phyloP scores from a whole-genome alignment of 2,113 vertebrate genomes.

The Sterna hirundo region DNA sequence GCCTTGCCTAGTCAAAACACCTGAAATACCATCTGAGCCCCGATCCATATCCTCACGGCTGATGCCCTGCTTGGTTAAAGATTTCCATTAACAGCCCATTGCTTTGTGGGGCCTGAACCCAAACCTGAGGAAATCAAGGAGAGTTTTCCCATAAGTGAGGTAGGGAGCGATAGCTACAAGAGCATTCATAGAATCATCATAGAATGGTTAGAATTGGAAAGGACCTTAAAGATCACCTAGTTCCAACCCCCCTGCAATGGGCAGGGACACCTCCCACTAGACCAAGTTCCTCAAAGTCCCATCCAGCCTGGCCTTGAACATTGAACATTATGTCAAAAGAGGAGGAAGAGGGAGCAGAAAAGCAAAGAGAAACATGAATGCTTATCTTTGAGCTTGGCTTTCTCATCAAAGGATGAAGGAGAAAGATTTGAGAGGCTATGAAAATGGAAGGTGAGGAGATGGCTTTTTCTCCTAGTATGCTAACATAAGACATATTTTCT shows the following conservation, averaged over 20 bases:
- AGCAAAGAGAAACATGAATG: neutral
- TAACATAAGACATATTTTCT: neutral
- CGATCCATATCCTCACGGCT: fast-evolving
- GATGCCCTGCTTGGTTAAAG: neutral
- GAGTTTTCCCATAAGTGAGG: neutral
- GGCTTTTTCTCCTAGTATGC: neutral
- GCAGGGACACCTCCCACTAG: neutral
- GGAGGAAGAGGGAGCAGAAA: neutral
- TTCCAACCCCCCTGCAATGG: neutral
- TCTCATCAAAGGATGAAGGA: neutral
- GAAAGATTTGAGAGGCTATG: neutral
- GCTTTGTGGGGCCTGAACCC: neutral
- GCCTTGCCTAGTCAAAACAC: slow-evolving; percentile 7
- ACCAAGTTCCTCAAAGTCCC: neutral
- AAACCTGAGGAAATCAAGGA: neutral
- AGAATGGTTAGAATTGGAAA: neutral
- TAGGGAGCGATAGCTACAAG: neutral
- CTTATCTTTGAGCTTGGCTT: neutral
- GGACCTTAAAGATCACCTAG: neutral
- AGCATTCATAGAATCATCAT: neutral
- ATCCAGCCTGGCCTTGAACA: neutral
- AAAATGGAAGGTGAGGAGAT: neutral
- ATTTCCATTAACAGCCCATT: neutral
- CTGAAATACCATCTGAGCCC: slow-evolving; percentile 61
- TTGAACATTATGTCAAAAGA: neutral